Conservation (phyloP, 2,113 vertebrate genomes). For the Dicrurus megarhynchus region DNA sequence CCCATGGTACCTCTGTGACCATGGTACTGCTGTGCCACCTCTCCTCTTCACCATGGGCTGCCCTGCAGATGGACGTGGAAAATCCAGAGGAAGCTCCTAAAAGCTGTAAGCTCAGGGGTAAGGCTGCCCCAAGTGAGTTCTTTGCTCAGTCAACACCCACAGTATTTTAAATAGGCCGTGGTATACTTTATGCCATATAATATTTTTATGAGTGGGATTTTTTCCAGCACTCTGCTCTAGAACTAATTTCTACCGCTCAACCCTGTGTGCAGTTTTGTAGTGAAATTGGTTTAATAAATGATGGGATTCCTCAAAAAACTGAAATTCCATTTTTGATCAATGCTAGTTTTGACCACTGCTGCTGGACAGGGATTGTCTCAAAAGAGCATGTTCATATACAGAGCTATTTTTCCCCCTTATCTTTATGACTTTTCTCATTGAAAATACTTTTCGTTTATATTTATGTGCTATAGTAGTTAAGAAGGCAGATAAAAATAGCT, state of each 20-base stretch:
- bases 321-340: not conserved
- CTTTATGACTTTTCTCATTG: not conserved
- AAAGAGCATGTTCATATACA: not conserved
- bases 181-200: not conserved
- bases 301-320: not conserved
- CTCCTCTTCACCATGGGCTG: not conserved
- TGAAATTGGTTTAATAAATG: not conserved
- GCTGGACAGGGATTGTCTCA: not conserved
- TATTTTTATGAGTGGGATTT: not conserved
- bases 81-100: not conserved
- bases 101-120: not conserved
- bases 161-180: not conserved
- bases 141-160: not conserved
- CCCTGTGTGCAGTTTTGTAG: not conserved
- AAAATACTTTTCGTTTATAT: not conserved
- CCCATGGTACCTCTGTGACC: not conserved
- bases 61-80: not conserved
- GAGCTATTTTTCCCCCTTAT: not conserved
- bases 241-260: not conserved
- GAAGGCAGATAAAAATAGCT: not conserved
- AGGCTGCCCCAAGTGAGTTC: not conserved
- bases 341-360: not conserved
- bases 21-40: not conserved
- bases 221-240: not conserved
- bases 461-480: not conserved